Evolutionary conservation across 2,888 invertebrate species (phyloP).

Genomic region (Troides oblongomaculatus): DNA sequence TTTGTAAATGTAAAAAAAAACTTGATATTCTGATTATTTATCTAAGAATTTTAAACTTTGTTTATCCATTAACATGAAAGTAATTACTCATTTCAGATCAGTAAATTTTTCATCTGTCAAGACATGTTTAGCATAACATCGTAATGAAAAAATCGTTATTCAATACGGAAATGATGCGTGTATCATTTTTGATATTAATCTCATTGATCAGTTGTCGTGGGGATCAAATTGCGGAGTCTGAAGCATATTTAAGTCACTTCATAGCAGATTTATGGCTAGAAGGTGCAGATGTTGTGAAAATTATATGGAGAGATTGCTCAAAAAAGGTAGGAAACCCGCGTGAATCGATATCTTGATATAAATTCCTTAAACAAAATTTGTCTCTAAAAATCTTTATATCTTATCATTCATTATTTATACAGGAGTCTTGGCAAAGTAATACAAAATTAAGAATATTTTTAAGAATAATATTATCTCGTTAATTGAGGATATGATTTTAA

Average conservation of each 20-base stretch:
- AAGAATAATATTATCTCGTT: too few relatives aligned
- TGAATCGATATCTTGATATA: background rate
- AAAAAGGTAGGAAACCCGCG: conserved; percentile 58
- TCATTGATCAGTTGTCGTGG: conserved; percentile 48
- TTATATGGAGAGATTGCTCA: conserved; percentile 75
- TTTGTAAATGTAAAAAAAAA: too few relatives aligned
- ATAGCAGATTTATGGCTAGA: conserved; percentile 74
- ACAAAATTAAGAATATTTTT: too few relatives aligned
- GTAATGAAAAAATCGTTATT: conserved; percentile 48
- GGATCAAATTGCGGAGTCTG: conserved; percentile 52
- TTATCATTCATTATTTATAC: too few relatives aligned
- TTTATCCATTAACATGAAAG: background rate
- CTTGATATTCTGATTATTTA: too few relatives aligned
- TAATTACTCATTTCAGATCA: conserved; percentile 11
- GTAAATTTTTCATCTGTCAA: conserved; percentile 29
- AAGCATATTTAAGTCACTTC: conserved; percentile 62
- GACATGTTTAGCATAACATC: conserved; percentile 49
- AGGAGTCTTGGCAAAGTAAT: too few relatives aligned
- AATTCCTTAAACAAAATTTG: too few relatives aligned
- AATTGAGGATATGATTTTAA: too few relatives aligned
- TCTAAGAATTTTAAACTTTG: background rate
- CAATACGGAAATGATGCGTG: conserved; percentile 44
- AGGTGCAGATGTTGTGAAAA: conserved; percentile 65
- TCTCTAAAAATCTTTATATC: too few relatives aligned
- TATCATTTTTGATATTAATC: conserved; percentile 44